Percentiles rank a stretch among this genome's conserved stretches.
Conservation (phyloP, 35 echinoderm and acorn worm genomes). For the Ophioderma brevispina region DNA sequence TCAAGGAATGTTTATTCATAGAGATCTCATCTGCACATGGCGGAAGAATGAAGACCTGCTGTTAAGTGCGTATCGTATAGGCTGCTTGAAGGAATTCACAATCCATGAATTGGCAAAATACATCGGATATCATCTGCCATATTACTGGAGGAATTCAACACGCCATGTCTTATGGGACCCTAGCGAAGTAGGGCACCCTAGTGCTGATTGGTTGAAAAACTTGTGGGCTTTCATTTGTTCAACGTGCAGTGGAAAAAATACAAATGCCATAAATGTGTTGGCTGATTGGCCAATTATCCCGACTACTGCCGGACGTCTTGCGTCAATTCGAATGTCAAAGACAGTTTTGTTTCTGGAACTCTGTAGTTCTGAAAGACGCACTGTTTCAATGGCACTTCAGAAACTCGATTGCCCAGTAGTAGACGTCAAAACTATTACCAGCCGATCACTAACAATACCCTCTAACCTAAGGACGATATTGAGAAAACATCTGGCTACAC, state of each 20-base stretch:
- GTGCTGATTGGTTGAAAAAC: background rate
- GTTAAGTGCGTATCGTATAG: background rate
- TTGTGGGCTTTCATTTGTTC: constrained; percentile 12
- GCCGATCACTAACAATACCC: background rate
- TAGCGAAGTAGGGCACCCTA: background rate
- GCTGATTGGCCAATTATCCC: constrained; percentile 18
- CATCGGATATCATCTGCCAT: background rate
- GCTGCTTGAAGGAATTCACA: constrained; percentile 21
- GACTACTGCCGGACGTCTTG: background rate
- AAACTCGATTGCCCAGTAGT: background rate
- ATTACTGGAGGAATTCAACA: background rate
- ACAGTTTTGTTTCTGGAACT: background rate
- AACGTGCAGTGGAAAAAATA: background rate
- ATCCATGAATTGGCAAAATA: background rate
- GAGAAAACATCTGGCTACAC: background rate
- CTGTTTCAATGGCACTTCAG: background rate
- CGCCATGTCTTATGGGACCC: constrained; percentile 8
- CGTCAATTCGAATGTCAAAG: constrained; percentile 5
- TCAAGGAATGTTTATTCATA: background rate
- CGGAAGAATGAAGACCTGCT: no score
- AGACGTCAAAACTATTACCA: background rate
- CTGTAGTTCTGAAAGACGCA: background rate
- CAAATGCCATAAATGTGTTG: background rate
- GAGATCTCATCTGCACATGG: background rate
- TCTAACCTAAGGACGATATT: background rate